Percentiles rank a stretch among this genome's conserved stretches.
These are phyloP conservation scores for Entomyzon cyanotis DNA, from an alignment of 2,113 vertebrate genomes.

Conservation along the genomic window DNA sequence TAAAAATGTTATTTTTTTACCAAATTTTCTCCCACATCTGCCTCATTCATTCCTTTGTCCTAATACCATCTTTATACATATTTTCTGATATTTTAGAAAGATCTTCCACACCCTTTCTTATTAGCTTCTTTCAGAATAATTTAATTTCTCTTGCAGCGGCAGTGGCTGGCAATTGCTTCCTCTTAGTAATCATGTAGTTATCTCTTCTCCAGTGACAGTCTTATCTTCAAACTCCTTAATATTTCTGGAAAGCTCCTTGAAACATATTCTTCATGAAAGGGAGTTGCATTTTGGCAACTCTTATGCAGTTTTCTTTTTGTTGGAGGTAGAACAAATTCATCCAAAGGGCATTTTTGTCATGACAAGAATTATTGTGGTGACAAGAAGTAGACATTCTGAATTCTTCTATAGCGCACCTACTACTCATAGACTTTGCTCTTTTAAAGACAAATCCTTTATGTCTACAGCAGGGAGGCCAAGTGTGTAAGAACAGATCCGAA, in stretches of 20 bases:
- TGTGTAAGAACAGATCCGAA: not conserved
- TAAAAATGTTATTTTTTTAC: not conserved
- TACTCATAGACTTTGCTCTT: not conserved
- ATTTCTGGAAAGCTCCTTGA: not conserved
- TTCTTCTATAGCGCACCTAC: not conserved
- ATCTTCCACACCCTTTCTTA: not conserved
- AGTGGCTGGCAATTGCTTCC: not conserved
- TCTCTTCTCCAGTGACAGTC: not conserved
- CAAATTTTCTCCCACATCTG: not conserved
- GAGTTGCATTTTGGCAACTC: not conserved
- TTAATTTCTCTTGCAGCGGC: not conserved
- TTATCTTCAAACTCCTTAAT: not conserved
- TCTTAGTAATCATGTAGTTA: not conserved
- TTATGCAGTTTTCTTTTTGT: not conserved
- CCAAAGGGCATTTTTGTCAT: not conserved
- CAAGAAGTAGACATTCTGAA: not conserved
- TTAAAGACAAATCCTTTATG: not conserved
- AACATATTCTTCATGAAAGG: not conserved
- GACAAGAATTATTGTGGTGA: not conserved
- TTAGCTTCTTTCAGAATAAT: not conserved
- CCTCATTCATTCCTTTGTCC: not conserved
- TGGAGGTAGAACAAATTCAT: not conserved
- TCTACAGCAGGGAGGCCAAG: not conserved
- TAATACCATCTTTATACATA: not conserved
- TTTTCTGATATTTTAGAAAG: not conserved